Conservation (phyloP, 2,113 vertebrate species). For the Xiphophorus maculatus region DNA sequence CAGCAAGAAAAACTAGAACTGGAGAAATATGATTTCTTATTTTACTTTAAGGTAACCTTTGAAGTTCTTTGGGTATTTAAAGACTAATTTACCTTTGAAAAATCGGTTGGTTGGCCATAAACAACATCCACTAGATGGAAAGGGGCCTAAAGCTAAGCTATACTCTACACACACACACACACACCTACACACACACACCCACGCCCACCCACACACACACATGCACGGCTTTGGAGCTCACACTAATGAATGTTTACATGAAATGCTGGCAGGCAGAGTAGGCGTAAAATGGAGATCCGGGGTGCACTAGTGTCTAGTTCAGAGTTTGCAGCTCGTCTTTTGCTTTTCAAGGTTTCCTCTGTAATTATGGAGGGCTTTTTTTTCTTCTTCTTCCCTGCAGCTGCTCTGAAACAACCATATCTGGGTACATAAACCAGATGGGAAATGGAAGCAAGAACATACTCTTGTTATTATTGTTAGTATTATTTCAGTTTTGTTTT, state of each 20-base stretch:
- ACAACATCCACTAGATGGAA: background rate
- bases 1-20: no score
- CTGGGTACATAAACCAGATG: constrained; percentile 41
- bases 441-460: constrained; percentile 39
- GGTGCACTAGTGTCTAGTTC: constrained; percentile 40
- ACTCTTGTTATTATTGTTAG: background rate
- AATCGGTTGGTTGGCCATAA: background rate
- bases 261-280: constrained; percentile 51
- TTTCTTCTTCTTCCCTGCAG: constrained; percentile 26
- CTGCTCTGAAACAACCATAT: constrained; percentile 50
- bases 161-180: background rate
- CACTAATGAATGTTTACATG: constrained; percentile 67
- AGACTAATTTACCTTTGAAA: background rate
- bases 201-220: no score
- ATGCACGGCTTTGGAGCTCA: background rate
- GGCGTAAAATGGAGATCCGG: constrained; percentile 45
- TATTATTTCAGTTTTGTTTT: no score
- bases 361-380: constrained; percentile 49
- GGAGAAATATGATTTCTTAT: no score
- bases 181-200: background rate
- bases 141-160: constrained; percentile 12
- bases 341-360: constrained; percentile 35
- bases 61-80: background rate
- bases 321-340: constrained; percentile 51
- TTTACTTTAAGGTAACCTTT: background rate